Evolutionary conservation across 2,113 vertebrate genomes (phyloP), one percentile per base, ranked within the genome.

Genomic region (Aspiorhynchus laticeps): DNA sequence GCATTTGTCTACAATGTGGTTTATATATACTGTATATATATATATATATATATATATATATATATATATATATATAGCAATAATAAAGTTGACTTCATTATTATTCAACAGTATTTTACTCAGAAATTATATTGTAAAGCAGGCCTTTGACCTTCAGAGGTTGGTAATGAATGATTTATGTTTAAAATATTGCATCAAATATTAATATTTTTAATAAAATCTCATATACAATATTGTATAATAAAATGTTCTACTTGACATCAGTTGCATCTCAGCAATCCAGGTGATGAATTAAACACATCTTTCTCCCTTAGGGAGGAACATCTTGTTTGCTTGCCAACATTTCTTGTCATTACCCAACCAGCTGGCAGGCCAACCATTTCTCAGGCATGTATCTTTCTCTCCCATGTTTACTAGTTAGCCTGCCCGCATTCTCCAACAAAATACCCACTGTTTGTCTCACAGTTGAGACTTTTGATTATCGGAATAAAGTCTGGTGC

Each of bases 221-320:
- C 1, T 19, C 5, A 73, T 73, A 24, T n/a, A 24, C 9, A 41
- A 41, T 74, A 41, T 12, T 41, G 10, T 24, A 41, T n/a, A n/a
- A 5, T 74, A n/a, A n/a, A 74, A 24, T 24, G 67, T 74, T 90
- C 78, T 71, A 82, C 69, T 48, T 61, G 85, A 77, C 85, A 88
- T 92, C 88, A 90, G 36, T 76, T 76, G 87, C 88, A 86, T 90
- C 87, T 91, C 85, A 88, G 90, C 74, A 87, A 84, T 90, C 90
- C 89, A 71, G 65, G 89, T 91, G 93, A 94, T 92, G 87, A 91
- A 94, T 92, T 91, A 83, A 87, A 88, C 89, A 91, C 92, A 93
- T 92, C 92, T 93, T 15, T 69, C 85, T 88, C 61, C 83, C 85
- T 79, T 17, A 0, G 1, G 38, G 91, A 85, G 75, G 85, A 86